These are phyloP conservation scores for Cepphus grylle DNA, from an alignment of 2,113 vertebrate species.

Conservation along the genomic window DNA sequence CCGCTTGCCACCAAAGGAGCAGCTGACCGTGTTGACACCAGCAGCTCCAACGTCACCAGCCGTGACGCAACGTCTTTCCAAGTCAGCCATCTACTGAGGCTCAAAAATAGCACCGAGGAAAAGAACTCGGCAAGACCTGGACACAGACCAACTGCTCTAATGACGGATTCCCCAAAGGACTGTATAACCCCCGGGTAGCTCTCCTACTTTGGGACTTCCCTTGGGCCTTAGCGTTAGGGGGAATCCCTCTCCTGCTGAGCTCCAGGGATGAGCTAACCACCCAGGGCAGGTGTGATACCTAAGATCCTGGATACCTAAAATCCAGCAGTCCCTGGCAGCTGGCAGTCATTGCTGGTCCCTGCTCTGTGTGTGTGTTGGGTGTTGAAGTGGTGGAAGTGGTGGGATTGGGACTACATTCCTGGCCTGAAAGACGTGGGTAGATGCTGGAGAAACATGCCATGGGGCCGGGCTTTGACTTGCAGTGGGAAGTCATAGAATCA, in stretches of 20 bases:
- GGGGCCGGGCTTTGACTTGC: background rate
- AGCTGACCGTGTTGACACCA: background rate
- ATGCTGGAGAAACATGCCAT: background rate
- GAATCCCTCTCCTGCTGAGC: background rate
- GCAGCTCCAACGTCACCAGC: background rate
- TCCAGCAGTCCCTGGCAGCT: background rate
- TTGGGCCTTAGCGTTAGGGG: background rate
- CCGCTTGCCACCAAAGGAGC: background rate
- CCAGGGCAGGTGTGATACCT: background rate
- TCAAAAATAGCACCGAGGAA: background rate
- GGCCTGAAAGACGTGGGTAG: background rate
- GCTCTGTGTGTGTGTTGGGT: too few species aligned
- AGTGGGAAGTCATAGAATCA: background rate
- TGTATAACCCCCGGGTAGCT: accelerated
- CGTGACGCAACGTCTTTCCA: background rate
- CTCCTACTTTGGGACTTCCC: background rate
- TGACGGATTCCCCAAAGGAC: background rate
- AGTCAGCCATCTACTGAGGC: background rate
- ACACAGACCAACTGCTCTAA: background rate
- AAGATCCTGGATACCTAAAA: too few species aligned
- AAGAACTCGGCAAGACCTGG: background rate
- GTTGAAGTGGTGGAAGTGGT: background rate
- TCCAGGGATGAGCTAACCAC: background rate
- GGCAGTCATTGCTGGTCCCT: background rate
- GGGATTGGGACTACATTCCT: background rate